Percentiles rank a stretch among this genome's conserved stretches.
Evolutionary conservation across 2,888 invertebrate species (phyloP).

Genomic region (Folsomia candida): DNA sequence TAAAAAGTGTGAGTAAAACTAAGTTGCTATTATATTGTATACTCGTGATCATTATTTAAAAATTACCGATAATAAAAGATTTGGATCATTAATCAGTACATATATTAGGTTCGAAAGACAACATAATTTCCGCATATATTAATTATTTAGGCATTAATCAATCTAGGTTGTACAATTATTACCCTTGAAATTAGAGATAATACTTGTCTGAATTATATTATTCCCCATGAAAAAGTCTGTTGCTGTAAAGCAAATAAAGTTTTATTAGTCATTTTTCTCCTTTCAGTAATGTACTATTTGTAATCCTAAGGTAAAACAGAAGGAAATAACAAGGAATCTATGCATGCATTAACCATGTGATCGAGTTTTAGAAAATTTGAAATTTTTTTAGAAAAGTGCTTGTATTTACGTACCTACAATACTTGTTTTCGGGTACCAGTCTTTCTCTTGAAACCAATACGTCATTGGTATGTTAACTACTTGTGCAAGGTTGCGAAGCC

Average conservation of each 20-base stretch:
- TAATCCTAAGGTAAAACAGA: no score
- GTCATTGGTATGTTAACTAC: constrained; percentile 53
- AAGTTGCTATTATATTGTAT: no score
- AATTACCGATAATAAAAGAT: constrained; percentile 2
- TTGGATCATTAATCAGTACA: neutral
- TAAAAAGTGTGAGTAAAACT: no score
- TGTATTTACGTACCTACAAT: no score
- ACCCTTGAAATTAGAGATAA: constrained; percentile 47
- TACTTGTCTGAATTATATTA: constrained; percentile 47
- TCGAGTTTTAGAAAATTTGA: no score
- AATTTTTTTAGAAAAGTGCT: no score
- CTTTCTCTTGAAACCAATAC: constrained; percentile 46
- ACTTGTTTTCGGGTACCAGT: constrained; percentile 44
- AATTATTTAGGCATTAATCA: constrained; percentile 1
- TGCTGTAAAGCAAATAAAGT: no score
- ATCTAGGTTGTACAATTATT: constrained; percentile 39
- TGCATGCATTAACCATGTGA: no score
- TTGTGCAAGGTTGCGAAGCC: constrained; percentile 57
- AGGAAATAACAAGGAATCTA: no score
- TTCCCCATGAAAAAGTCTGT: constrained; percentile 48
- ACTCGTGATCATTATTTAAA: no score
- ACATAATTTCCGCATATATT: neutral
- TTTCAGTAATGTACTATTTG: no score
- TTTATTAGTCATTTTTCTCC: no score
- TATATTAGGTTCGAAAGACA: neutral